These are phyloP conservation scores for Agrilus mali DNA, from an alignment of 2,888 invertebrate genomes.

Conservation along the genomic window DNA sequence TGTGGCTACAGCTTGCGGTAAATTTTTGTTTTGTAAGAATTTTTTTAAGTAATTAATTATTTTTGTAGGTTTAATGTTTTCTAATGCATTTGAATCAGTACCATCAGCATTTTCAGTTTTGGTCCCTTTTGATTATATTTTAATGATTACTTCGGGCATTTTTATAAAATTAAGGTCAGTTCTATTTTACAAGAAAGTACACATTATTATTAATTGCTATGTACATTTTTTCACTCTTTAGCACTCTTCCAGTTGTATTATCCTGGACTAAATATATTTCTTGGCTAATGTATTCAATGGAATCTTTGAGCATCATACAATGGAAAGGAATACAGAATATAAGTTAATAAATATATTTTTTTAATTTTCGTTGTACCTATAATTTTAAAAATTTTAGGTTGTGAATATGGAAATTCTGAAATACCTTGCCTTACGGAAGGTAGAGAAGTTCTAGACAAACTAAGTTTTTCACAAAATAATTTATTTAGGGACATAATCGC, in stretches of 20 bases:
- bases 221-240: constrained; percentile 30
- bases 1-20: constrained; percentile 78
- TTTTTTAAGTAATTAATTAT: neutral
- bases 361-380: constrained; percentile 3
- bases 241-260: constrained; percentile 56
- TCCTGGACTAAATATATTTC: constrained; percentile 71
- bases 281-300: constrained; percentile 79
- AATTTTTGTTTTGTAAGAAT: constrained; percentile 17
- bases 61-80: constrained; percentile 65
- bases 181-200: neutral
- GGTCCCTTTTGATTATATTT: constrained; percentile 73
- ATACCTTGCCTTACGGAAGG: constrained; percentile 63
- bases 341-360: constrained; percentile 31
- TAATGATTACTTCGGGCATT: constrained; percentile 79
- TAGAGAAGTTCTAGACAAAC: constrained; percentile 55
- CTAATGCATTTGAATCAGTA: constrained; percentile 69
- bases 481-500: constrained; percentile 53
- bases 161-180: constrained; percentile 68
- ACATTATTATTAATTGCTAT: neutral
- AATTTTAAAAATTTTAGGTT: constrained; percentile 38
- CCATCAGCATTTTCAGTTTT: constrained; percentile 71
- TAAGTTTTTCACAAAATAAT: constrained; percentile 53
- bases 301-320: constrained; percentile 69
- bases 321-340: constrained; percentile 67
- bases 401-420: constrained; percentile 42